Base-by-base conservation (phyloP, 2,888 invertebrate genomes). In the Tetramorium bicarinatum region DNA sequence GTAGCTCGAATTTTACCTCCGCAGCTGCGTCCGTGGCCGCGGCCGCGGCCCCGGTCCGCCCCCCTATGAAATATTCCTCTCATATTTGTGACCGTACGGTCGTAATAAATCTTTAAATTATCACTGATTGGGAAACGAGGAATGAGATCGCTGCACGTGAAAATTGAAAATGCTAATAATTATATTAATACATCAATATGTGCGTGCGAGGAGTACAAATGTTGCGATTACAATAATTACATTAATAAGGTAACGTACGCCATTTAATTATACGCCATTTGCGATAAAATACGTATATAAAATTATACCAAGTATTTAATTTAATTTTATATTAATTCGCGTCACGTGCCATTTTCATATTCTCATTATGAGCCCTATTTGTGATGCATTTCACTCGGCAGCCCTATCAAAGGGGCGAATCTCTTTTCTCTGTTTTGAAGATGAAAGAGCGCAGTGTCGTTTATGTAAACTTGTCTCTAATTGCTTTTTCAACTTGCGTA, bases 261-360 rank as follows among this genome's bases (percentile, higher is more conserved):
- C 52, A 44, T 77, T 54, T 77, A 66, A 66, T 77, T 66, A 74
- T 29, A 29, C 18, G 52, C 54, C n/a, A 52, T 77, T 77, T 41
- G 25, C 25, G 25, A n/a, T 54, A 44, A 72, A 77, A 66, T 71
- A 21, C 15, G 8, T 59, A 47, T 61, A 71, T 49, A 52, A 59
- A 79, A 59, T 77, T 77, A 44, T 29, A 21, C 8, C 2, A 59
- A 59, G 11, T 79, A 38, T 59, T 61, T 67, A 29, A 61, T 79
- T 69, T 38, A n/a, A 34, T 79, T 71, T 79, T n/a, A 71, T 79
- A 71, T 79, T 59, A 71, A 79, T 71, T 44, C n/a, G 44, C 1
- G 52, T 11, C 3, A 64, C 41, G 21, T n/a, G 41, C 15, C 13
- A 41, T 52, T 41, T 44, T 18, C 38, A 54, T 41, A 29, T 54